Evolutionary conservation across 2,888 invertebrate genomes (phyloP), one percentile per base, ranked within the genome.

Genomic region (Metallyticus violacea): DNA sequence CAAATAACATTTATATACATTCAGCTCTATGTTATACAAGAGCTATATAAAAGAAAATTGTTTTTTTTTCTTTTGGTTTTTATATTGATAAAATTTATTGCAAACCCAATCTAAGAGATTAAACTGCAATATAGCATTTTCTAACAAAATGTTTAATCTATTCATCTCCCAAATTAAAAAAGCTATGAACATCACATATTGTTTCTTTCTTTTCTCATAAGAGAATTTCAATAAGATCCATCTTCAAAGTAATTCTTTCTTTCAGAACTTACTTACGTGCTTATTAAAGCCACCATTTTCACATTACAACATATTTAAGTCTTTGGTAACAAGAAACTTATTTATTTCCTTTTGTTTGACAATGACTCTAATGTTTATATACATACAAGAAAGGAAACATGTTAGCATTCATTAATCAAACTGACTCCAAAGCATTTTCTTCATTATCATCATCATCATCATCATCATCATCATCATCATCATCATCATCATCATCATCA

Each of bases 271-370:
- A 40, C 83, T 83, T 40, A 62, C 22, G 9, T 15, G 40, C 40
- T 62, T 62, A 62, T 62, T 62, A 62, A 30, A 81, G 81, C 81
- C 40, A 40, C 30, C 81, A 81, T 40, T 62, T 81, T 29, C 25
- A 25, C n/a, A 83, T 83, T 83, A 77, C 77, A 84, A 76, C 79
- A 81, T 85, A 77, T 81, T 79, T 84, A 81, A 87, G 87, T 88
- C 88, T 88, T 88, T 88, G 88, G 88, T 88, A 88, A 88, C 87
- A 87, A 87, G 85, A 87, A 87, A 87, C 85, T 83, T 84, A 86
- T 85, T 80, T 82, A 78, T 15, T 83, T 30, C 30, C 76, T 62
- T n/a, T 62, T 62, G 40, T 62, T 62, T 62, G 26, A 83, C 77
- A 82, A 15, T 9, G 40, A 62, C 9, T 62, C 40, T 22, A 62